These are phyloP conservation scores for Saccostrea echinata DNA, from an alignment of 1,140 invertebrate species.

Conservation along the genomic window DNA sequence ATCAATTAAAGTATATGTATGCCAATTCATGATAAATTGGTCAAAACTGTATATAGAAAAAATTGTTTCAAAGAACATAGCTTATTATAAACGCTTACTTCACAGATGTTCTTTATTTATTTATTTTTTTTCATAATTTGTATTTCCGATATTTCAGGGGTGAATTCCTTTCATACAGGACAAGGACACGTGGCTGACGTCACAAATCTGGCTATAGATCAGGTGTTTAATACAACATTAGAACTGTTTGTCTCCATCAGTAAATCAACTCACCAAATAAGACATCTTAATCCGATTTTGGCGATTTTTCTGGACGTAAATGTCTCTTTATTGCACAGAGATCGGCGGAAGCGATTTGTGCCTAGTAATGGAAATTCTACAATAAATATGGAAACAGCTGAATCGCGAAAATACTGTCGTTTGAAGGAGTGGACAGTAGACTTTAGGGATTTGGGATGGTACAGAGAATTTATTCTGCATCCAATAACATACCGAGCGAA, in stretches of 20 bases:
- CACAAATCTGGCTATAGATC: background rate
- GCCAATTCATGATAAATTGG: background rate
- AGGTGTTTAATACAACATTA: background rate
- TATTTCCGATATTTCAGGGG: background rate
- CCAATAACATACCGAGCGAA: background rate
- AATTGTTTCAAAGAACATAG: background rate
- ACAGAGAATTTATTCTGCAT: background rate
- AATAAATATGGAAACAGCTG: background rate
- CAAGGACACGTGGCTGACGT: background rate
- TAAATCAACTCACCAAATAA: background rate
- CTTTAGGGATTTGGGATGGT: background rate
- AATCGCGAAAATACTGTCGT: background rate
- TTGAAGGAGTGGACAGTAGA: background rate
- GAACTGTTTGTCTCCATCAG: background rate
- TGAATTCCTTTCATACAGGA: background rate
- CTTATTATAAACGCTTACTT: too few species aligned
- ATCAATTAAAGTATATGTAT: background rate
- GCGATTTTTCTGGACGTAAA: conserved; percentile 1
- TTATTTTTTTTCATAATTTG: background rate
- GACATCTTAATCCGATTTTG: background rate
- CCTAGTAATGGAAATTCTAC: background rate
- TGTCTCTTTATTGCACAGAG: background rate
- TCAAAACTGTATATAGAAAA: background rate
- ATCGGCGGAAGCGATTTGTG: background rate
- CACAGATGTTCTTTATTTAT: background rate